phyloP scores from a whole-genome alignment of 2,888 invertebrate species.

The Pandemis cinnamomeana region DNA sequence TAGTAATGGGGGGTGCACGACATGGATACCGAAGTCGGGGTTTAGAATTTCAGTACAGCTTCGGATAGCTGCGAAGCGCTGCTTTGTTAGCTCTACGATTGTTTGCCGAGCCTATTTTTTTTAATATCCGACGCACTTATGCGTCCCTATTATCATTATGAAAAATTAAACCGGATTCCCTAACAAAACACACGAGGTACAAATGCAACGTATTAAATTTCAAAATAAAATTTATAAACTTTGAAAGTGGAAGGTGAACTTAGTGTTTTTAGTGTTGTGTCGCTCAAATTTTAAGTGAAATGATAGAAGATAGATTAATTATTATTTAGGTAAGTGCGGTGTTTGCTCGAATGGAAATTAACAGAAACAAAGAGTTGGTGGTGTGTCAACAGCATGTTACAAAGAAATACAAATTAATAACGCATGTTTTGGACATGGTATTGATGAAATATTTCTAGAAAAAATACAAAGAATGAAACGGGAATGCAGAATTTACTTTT shows the following conservation, averaged over 20 bases:
- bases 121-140: constrained; percentile 59
- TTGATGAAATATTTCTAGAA: constrained; percentile 33
- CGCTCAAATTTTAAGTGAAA: constrained; percentile 47
- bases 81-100: constrained; percentile 81
- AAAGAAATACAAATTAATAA: constrained; percentile 52
- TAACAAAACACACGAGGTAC: constrained; percentile 44
- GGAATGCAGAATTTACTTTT: constrained; percentile 3
- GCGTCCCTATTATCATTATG: constrained; percentile 57
- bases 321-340: constrained; percentile 77
- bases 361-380: constrained; percentile 69
- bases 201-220: constrained; percentile 57
- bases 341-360: constrained; percentile 68
- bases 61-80: constrained; percentile 82
- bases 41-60: constrained; percentile 85
- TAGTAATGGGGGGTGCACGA: constrained; percentile 84
- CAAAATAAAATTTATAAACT: constrained; percentile 48
- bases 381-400: constrained; percentile 78
- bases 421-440: constrained; percentile 73
- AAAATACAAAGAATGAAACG: background rate
- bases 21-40: constrained; percentile 83
- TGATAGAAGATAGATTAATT: constrained; percentile 50
- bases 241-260: constrained; percentile 43
- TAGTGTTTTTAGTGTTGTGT: constrained; percentile 46
- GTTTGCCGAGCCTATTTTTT: constrained; percentile 78
- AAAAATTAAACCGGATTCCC: constrained; percentile 49